A percentile compares a stretch with the other conserved stretches of the same genome.
phyloP scores from a whole-genome alignment of 2,113 vertebrate species.

The Notarius lentiginosus region DNA sequence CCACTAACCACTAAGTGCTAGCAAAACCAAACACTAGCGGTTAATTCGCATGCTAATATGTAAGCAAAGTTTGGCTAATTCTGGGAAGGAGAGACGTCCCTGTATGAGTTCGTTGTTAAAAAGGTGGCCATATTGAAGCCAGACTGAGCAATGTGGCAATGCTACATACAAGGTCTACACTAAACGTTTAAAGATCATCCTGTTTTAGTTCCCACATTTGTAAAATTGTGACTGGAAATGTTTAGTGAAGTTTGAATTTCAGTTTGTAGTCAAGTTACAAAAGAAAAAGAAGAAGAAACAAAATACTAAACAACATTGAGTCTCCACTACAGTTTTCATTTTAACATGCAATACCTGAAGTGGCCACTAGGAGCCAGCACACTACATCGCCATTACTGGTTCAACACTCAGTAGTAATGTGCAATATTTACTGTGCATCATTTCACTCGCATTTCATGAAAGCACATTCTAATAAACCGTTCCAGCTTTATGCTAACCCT shows the following conservation, averaged over 20 bases:
- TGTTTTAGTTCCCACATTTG: conserved; percentile 28
- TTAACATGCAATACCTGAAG: conserved; percentile 53
- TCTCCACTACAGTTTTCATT: conserved; percentile 11
- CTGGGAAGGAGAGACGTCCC: background rate
- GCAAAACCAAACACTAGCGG: conserved; percentile 8
- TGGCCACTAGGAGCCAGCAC: conserved; percentile 61
- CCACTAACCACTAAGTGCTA: conserved; percentile 1
- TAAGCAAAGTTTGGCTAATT: background rate
- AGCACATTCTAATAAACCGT: conserved; percentile 33
- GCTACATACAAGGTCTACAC: background rate
- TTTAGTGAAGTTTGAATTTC: conserved; percentile 37
- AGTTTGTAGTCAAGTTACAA: conserved; percentile 31
- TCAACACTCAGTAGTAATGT: conserved; percentile 11
- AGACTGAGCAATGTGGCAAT: background rate
- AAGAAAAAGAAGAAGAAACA: background rate
- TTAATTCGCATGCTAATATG: conserved; percentile 5
- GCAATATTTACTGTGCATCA: conserved; percentile 25
- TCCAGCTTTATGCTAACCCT: background rate
- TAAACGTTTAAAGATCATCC: conserved; percentile 42
- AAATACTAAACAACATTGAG: background rate
- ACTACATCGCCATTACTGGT: conserved; percentile 26
- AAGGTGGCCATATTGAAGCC: background rate
- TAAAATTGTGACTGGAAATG: conserved; percentile 43
- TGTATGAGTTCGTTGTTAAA: background rate
- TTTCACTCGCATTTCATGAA: conserved; percentile 24